These are phyloP conservation scores for Monochamus alternatus DNA, from an alignment of 2,888 invertebrate genomes.

Conservation along the genomic window DNA sequence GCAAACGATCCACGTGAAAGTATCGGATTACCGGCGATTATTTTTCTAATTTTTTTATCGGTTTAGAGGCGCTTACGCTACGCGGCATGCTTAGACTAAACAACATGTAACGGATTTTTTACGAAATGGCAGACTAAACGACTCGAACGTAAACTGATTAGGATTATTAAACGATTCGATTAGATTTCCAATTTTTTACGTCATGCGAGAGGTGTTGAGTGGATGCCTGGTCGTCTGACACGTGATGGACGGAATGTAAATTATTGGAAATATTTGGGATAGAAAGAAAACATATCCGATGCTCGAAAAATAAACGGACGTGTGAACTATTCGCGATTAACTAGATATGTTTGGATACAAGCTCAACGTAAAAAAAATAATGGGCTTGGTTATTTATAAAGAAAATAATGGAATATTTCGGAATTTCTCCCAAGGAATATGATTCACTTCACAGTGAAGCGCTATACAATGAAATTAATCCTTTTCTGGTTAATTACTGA, in stretches of 20 bases:
- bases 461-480: no score
- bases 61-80: constrained; percentile 28
- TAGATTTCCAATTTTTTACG: constrained; percentile 22
- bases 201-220: constrained; percentile 22
- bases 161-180: constrained; percentile 30
- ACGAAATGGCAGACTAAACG: constrained; percentile 20
- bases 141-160: constrained; percentile 39
- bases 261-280: constrained; percentile 32
- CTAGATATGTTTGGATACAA: constrained; percentile 20
- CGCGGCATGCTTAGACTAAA: constrained; percentile 25
- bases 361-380: not conserved
- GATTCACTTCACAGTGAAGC: no score
- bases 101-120: constrained; percentile 31
- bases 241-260: constrained; percentile 26
- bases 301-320: constrained; percentile 24
- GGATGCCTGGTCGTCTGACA: constrained; percentile 11
- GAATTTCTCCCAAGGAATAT: no score
- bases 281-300: constrained; percentile 20
- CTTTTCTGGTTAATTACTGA: no score
- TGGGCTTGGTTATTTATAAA: not conserved
- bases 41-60: constrained; percentile 38
- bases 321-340: constrained; percentile 30
- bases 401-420: not conserved
- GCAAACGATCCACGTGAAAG: constrained; percentile 34
- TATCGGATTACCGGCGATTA: constrained; percentile 43